phyloP scores from a whole-genome alignment of 1,140 invertebrate genomes.

The Procambarus clarkii region DNA sequence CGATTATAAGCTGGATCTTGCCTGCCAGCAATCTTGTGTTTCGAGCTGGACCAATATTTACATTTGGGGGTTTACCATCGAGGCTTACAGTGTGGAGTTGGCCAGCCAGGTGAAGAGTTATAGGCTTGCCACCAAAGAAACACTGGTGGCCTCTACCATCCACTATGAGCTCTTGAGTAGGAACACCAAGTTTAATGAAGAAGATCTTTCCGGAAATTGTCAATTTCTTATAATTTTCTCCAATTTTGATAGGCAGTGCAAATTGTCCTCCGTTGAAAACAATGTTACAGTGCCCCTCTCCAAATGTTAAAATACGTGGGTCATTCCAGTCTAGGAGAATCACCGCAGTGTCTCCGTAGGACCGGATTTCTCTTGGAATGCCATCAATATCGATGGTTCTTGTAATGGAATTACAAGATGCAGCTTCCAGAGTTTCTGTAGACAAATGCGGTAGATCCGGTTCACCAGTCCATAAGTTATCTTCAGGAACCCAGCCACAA shows the following conservation, averaged over 20 bases:
- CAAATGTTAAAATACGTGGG: slow-evolving; percentile 88
- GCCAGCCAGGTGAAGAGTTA: slow-evolving; percentile 88
- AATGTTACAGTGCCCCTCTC: slow-evolving; percentile 74
- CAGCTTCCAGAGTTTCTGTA: slow-evolving; percentile 59
- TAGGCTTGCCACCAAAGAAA: slow-evolving; percentile 92
- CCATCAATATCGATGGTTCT: slow-evolving; percentile 82
- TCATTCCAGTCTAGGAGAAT: slow-evolving; percentile 89
- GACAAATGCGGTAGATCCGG: slow-evolving; percentile 64
- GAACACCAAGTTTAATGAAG: slow-evolving; percentile 91
- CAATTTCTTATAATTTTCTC: slow-evolving; percentile 74
- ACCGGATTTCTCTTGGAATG: slow-evolving; percentile 87
- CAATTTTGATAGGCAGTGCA: slow-evolving; percentile 72
- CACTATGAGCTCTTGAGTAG: slow-evolving; percentile 92
- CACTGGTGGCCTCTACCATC: slow-evolving; percentile 91
- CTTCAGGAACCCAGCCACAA: neutral
- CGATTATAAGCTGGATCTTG: slow-evolving; percentile 87
- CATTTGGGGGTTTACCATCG: slow-evolving; percentile 88
- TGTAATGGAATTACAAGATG: slow-evolving; percentile 62
- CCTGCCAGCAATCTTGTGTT: slow-evolving; percentile 87
- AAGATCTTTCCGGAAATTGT: slow-evolving; percentile 77
- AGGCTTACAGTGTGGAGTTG: slow-evolving; percentile 85
- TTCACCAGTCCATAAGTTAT: slow-evolving; percentile 64
- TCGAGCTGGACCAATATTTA: slow-evolving; percentile 79
- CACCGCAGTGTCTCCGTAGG: slow-evolving; percentile 89
- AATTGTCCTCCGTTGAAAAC: slow-evolving; percentile 66